Evolutionary conservation across 2,113 vertebrate genomes (phyloP).

Genomic region (Spilogale gracilis): DNA sequence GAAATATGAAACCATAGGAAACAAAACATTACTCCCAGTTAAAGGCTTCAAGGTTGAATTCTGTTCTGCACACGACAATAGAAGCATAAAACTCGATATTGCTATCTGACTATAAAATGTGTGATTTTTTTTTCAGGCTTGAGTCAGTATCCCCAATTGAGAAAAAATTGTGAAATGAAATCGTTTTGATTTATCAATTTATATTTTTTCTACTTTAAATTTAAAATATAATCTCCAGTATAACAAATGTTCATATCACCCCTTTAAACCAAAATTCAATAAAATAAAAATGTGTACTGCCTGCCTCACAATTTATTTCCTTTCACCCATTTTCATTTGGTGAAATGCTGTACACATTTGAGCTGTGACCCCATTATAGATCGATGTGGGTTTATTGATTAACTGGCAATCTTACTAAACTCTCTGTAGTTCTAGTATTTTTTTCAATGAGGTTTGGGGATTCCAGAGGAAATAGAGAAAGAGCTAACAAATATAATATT

Average conservation of each 20-base stretch:
- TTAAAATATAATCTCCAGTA: slow-evolving; percentile 28
- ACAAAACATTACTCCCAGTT: slow-evolving; percentile 26
- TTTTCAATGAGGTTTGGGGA: not conserved
- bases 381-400: slow-evolving; percentile 60
- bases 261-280: slow-evolving; percentile 44
- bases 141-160: not conserved
- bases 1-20: slow-evolving; percentile 58
- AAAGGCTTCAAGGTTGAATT: slow-evolving; percentile 21
- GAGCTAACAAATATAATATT: not conserved
- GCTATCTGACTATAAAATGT: not conserved
- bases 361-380: slow-evolving; percentile 50
- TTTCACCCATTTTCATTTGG: slow-evolving; percentile 67
- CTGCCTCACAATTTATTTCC: slow-evolving; percentile 32
- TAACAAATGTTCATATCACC: not conserved
- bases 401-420: slow-evolving; percentile 57
- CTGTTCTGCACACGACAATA: not conserved
- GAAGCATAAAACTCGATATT: slow-evolving; percentile 22
- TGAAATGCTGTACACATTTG: not conserved
- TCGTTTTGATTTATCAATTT: not conserved
- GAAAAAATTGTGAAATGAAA: not conserved
- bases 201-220: slow-evolving; percentile 34
- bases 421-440: not conserved
- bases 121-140: not conserved
- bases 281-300: not conserved
- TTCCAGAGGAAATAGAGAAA: not conserved